Percentiles rank a stretch among this genome's conserved stretches.
phyloP scores from a whole-genome alignment of 2,113 vertebrate genomes.

The Ochotona princeps region DNA sequence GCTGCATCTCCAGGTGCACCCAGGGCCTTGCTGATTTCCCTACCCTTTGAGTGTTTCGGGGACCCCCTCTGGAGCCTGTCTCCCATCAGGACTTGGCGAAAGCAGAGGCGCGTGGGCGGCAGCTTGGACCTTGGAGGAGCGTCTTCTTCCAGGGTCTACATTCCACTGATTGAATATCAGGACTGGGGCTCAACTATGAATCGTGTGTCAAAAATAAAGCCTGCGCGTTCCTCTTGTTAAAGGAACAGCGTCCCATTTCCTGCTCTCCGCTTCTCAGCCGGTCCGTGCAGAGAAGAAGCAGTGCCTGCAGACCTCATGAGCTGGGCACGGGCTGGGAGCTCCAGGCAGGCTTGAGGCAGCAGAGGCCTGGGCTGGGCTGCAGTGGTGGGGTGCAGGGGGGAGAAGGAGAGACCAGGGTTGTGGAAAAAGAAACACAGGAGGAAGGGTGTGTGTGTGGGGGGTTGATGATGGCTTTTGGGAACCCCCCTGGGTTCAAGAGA shows the following conservation, averaged over 20 bases:
- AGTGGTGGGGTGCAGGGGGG: background rate
- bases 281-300: constrained; percentile 4
- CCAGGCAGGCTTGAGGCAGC: constrained; percentile 64
- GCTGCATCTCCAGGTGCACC: background rate
- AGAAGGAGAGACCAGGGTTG: background rate
- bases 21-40: background rate
- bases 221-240: constrained; percentile 70
- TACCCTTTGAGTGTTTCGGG: background rate
- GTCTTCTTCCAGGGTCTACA: constrained; percentile 71
- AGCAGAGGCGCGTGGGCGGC: constrained; percentile 61
- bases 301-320: background rate
- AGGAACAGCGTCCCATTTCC: constrained; percentile 78
- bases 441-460: no score
- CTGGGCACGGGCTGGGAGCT: constrained; percentile 64
- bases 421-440: no score
- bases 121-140: constrained; percentile 76
- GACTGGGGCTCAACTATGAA: constrained; percentile 75
- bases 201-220: constrained; percentile 78
- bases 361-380: background rate
- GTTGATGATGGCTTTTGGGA: background rate
- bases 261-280: constrained; percentile 65
- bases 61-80: constrained; percentile 45
- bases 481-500: background rate
- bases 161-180: constrained; percentile 75
- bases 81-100: constrained; percentile 43